Conservation (phyloP, 2,797 vertebrate genomes). For the Poeciliopsis paucimaculata region DNA sequence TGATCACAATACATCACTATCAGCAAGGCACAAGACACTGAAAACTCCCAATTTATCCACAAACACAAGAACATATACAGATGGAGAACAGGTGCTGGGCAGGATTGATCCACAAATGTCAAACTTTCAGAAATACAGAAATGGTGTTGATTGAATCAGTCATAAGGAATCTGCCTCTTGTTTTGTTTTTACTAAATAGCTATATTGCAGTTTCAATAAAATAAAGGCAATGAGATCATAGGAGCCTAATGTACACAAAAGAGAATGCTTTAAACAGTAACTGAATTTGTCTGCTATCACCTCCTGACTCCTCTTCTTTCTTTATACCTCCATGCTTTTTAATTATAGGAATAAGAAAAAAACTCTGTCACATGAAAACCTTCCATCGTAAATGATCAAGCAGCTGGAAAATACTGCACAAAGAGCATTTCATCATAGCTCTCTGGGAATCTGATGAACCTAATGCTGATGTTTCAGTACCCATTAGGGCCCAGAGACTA, state of each 20-base stretch:
- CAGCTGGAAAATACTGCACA: conserved; percentile 14
- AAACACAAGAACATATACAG: background rate
- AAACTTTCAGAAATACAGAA: background rate
- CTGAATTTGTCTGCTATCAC: background rate
- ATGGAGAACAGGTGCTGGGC: background rate
- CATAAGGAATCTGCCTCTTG: background rate
- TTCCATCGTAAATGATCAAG: conserved; percentile 37
- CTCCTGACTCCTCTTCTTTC: background rate
- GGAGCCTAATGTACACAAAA: background rate
- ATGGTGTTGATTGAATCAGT: background rate
- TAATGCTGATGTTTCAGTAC: conserved; percentile 46
- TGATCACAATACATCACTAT: background rate
- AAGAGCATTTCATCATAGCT: conserved; percentile 40
- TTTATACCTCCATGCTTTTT: background rate
- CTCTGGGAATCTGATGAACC: conserved; percentile 44
- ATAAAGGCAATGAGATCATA: background rate
- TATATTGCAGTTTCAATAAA: background rate
- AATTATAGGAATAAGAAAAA: conserved; percentile 3
- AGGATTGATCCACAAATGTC: background rate
- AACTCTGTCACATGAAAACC: background rate
- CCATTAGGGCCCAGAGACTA: conserved; percentile 52
- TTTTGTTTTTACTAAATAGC: background rate
- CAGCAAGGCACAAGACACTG: background rate
- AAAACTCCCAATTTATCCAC: background rate
- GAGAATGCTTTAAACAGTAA: background rate